Base-by-base conservation (phyloP, 2,888 invertebrate species). In the Mechanitis mazaeus region DNA sequence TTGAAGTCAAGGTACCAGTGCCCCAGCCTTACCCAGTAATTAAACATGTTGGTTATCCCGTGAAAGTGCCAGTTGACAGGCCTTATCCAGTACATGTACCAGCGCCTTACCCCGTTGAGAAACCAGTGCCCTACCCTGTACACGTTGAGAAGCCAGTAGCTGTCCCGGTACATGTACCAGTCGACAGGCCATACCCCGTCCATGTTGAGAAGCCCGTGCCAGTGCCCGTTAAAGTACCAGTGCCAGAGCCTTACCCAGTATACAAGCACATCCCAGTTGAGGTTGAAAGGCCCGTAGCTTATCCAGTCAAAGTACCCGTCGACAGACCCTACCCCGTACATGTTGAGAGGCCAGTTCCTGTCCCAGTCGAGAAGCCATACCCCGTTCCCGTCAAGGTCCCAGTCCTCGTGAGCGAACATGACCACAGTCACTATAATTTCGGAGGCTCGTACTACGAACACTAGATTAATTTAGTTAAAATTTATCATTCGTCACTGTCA, bases 1-100 rank as follows among this genome's bases (percentile, higher is more conserved):
- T 94, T 6, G 92, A 93, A 79, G 93, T 93, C 50, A 94, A 94
- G 81, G 94, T 95, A 46, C 93, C 92, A 79, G 94, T 94, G 3
- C 94, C 94, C 70, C 94, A 93, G 80, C 94, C 94, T 67, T 94
- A 94, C 85, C 94, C 94, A 56, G 93, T 94, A 2, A 84, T 91
- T 65, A 93, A 93, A 81, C 91, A 92, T 72, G 92, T 93, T 60
- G 92, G 91, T 64, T 81, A 83, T 73, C 93, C 93, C 68, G 94
- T 94, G 45, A 94, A 94, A 78, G 94, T 93, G 57, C 93, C 92
- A 71, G 93, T 93, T 60, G 93, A 92, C 85, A 92, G 92, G 83
- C 94, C 94, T 56, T 93, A 93, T 87, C 93, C 94, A 67, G 93
- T 94, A 20, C 93, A 93, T 75, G 93, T 92, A 53, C 92, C 92